Evolutionary conservation across 2,888 invertebrate genomes (phyloP), one percentile per base, ranked within the genome.

Genomic region (Mesorhabditis sp.): DNA sequence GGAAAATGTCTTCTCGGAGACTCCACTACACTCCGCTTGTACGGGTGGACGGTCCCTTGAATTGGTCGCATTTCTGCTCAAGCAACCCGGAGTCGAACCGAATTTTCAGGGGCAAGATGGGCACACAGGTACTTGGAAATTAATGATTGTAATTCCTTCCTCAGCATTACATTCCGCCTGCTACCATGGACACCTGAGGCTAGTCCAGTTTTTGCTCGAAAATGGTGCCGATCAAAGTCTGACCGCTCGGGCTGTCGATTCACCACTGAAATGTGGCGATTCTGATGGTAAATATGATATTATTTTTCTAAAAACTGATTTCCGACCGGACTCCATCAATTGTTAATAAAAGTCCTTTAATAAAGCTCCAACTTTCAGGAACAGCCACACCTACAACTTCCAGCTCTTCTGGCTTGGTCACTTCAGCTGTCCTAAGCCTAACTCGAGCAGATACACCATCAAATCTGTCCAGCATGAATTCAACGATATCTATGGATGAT

Each of bases 1-100:
- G 77, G 88, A 88, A 74, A 88, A 88, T 70, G 84, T 88, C 43
- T 88, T 88, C 78, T 87, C 87, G 71, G 88, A 88, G 77, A 87
- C 87, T 4, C 87, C 88, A 6, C 78, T 88, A 13, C 87, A 88
- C 75, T 85, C 87, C 73, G 87, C 88, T 0, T 87, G 87, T 77
- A 88, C 88, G 0, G 86, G 86, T 70, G 88, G 88, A 4, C 83
- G 86, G 67, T 87, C 85, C 67, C 74, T 87, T 41, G 88, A 88
- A 45, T 77, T 88, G 70, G 86, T 88, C 43, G 86, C 87, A 45
- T 87, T 86, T 73, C 79, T 88, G 6, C 77, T 88, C 69, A 86
- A 86, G 62, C 87, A 88, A 76, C 86, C 86, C 5, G 85, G 83
- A 43, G 86, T 87, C 7, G 86, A 87, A 71, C 85, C 87, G n/a